These are phyloP conservation scores for Molossus molossus DNA, from an alignment of 2,797 vertebrate species.

Conservation along the genomic window DNA sequence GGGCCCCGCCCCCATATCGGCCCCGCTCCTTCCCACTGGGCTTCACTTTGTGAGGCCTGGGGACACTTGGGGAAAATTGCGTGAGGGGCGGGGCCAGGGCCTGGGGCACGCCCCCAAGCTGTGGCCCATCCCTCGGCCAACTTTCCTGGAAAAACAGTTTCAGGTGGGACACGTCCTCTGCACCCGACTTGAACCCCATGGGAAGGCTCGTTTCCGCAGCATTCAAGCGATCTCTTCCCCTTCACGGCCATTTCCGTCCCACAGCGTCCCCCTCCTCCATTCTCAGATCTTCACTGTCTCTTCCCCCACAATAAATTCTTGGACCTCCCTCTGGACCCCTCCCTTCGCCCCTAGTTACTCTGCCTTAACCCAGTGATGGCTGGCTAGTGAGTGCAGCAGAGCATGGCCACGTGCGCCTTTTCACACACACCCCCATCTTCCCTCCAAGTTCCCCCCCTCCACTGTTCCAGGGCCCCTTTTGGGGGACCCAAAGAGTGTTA, in stretches of 20 bases:
- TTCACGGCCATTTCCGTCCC: not conserved
- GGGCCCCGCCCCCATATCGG: not conserved
- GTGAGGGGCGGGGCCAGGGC: not conserved
- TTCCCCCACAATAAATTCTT: not conserved
- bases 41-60: not conserved
- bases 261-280: too few relatives aligned
- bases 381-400: not conserved
- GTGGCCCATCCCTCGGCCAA: too few relatives aligned
- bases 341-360: not conserved
- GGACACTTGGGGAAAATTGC: fast-evolving
- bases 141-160: not conserved
- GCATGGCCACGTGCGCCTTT: not conserved
- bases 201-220: not conserved
- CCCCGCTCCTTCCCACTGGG: not conserved
- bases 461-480: not conserved
- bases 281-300: not conserved
- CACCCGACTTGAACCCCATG: fast-evolving
- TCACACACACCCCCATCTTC: not conserved
- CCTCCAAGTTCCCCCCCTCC: not conserved
- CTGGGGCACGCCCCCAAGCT: not conserved
- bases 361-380: not conserved
- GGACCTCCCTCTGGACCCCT: not conserved
- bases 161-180: too few relatives aligned
- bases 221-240: not conserved
- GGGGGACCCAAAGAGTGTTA: not conserved